Conservation (phyloP, 2,797 vertebrate genomes). For the Apogon talboti region DNA sequence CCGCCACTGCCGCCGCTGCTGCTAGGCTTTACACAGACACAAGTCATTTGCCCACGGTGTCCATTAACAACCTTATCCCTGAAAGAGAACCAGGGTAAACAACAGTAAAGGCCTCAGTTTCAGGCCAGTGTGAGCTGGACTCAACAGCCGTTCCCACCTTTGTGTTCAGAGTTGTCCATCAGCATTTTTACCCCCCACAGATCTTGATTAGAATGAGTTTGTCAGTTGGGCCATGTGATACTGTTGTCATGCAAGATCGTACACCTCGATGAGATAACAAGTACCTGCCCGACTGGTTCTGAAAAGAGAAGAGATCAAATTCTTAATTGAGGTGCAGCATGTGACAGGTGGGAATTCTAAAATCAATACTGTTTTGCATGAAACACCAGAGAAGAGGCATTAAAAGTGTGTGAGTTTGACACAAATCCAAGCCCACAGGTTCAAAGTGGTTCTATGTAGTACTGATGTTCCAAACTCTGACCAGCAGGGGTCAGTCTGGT, state of each 20-base stretch:
- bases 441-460: no score
- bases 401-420: no score
- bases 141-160: slow-evolving; percentile 51
- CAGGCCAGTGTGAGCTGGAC: slow-evolving; percentile 48
- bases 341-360: slow-evolving; percentile 8
- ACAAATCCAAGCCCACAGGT: no score
- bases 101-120: slow-evolving; percentile 4
- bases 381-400: no score
- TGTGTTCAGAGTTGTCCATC: slow-evolving; percentile 49
- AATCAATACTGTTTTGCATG: neutral
- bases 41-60: slow-evolving; percentile 50
- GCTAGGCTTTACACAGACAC: slow-evolving; percentile 33
- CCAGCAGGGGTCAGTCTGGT: no score
- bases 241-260: slow-evolving; percentile 61
- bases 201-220: slow-evolving; percentile 40
- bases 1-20: neutral
- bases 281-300: slow-evolving; percentile 74
- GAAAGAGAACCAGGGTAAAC: slow-evolving; percentile 32
- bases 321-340: slow-evolving; percentile 5
- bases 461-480: no score
- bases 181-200: slow-evolving; percentile 54
- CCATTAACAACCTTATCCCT: slow-evolving; percentile 53
- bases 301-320: slow-evolving; percentile 26
- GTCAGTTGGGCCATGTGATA: slow-evolving; percentile 64
- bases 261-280: slow-evolving; percentile 34